Percentiles rank a stretch among this genome's conserved stretches.
phyloP scores from a whole-genome alignment of 2,797 vertebrate genomes.

The Catostomus latipinnis region DNA sequence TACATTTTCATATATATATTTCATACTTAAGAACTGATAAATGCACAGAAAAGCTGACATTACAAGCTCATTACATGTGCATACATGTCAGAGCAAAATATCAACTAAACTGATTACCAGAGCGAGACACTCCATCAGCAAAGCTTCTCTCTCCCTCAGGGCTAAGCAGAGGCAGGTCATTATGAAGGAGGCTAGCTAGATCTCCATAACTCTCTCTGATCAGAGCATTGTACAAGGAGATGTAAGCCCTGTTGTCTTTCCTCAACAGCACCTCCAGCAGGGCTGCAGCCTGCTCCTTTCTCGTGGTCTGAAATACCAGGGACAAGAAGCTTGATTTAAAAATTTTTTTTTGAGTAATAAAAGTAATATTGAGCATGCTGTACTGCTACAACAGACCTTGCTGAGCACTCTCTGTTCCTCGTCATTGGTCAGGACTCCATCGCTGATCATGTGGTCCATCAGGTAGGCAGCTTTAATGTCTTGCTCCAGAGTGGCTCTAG shows the following conservation, averaged over 20 bases:
- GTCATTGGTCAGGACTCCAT: conserved; percentile 81
- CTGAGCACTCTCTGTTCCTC: conserved; percentile 87
- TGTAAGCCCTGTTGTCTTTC: conserved; percentile 88
- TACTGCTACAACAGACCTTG: conserved; percentile 75
- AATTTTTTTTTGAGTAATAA: too few relatives aligned
- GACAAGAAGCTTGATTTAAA: not conserved
- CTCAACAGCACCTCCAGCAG: conserved; percentile 86
- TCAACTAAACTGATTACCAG: conserved; percentile 77
- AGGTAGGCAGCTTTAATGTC: conserved; percentile 91
- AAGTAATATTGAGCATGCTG: not conserved
- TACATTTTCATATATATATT: too few relatives aligned
- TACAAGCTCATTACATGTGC: not conserved
- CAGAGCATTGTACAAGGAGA: conserved; percentile 95
- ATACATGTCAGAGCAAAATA: not conserved
- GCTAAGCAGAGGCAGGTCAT: conserved; percentile 75
- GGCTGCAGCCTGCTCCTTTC: conserved; percentile 81
- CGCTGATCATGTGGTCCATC: conserved; percentile 93
- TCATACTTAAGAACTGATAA: not conserved
- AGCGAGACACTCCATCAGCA: conserved; percentile 75
- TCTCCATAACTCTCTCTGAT: conserved; percentile 88
- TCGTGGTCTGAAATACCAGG: conserved; percentile 78
- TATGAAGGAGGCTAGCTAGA: conserved; percentile 85
- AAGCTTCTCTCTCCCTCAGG: conserved; percentile 74
- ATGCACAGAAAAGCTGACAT: not conserved
- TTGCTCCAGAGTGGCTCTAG: conserved; percentile 82